Evolutionary conservation across 2,888 invertebrate genomes (phyloP).

Genomic region (Teinopalpus imperialis): DNA sequence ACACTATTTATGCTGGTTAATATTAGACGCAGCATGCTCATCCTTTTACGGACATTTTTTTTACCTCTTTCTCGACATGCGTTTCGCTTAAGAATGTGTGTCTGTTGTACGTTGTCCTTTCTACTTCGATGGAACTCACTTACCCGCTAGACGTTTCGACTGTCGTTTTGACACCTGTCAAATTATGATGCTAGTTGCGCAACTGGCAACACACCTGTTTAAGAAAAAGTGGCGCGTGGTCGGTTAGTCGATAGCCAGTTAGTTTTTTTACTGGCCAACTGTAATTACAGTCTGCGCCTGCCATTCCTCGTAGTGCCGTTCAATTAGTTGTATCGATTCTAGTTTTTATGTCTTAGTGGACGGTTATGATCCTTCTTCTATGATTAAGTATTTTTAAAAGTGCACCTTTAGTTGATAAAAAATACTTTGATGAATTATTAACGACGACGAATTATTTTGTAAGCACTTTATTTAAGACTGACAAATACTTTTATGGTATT

Average conservation of each 20-base stretch:
- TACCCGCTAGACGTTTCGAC: constrained; percentile 35
- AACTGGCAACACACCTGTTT: constrained; percentile 50
- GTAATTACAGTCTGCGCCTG: constrained; percentile 14
- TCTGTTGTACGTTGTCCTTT: no score
- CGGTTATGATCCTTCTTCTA: neutral
- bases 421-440: no score
- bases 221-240: constrained; percentile 34
- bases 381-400: no score
- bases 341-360: constrained; percentile 4
- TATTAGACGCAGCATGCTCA: no score
- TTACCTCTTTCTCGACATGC: no score
- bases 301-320: constrained; percentile 5
- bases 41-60: no score
- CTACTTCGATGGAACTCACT: constrained; percentile 29
- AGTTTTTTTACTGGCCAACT: constrained; percentile 22
- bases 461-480: no score
- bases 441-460: no score
- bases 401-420: no score
- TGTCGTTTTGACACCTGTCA: constrained; percentile 54
- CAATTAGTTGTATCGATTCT: constrained; percentile 10
- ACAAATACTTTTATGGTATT: no score
- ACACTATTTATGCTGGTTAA: no score
- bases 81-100: no score
- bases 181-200: constrained; percentile 41
- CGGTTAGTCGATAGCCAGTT: constrained; percentile 43